phyloP scores from a whole-genome alignment of 2,797 vertebrate genomes.

The Australoheros facetus region DNA sequence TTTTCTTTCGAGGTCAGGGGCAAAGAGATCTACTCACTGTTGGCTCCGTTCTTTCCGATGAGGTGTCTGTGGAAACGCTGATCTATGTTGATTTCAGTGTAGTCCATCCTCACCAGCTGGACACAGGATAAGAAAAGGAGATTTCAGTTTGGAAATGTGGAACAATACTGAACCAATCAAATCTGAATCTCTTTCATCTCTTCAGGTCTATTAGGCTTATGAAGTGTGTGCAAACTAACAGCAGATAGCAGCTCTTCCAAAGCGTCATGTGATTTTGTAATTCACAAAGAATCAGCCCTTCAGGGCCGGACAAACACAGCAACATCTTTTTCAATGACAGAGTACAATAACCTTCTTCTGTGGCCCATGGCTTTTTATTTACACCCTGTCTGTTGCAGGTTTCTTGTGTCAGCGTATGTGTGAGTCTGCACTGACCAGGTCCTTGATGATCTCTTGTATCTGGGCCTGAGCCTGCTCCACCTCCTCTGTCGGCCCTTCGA shows the following conservation, averaged over 20 bases:
- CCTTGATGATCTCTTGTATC: conserved; percentile 85
- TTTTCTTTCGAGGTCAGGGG: background rate
- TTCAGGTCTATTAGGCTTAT: background rate
- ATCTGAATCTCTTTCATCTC: background rate
- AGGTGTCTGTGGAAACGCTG: conserved; percentile 86
- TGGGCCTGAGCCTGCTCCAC: conserved; percentile 84
- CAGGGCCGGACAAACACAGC: background rate
- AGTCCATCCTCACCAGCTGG: conserved; percentile 86
- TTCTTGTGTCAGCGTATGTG: background rate
- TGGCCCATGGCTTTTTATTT: no score
- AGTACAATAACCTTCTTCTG: background rate
- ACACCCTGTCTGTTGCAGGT: background rate
- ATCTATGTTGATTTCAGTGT: conserved; percentile 84
- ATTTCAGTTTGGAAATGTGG: background rate
- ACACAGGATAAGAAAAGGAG: background rate
- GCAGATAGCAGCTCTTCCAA: background rate
- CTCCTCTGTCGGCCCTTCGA: conserved; percentile 84
- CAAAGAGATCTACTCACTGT: conserved; percentile 78
- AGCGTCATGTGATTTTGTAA: background rate
- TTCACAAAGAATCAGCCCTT: no score
- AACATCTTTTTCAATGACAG: background rate
- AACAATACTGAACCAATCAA: background rate
- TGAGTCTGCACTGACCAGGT: conserved; percentile 76
- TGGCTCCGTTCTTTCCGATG: conserved; percentile 84
- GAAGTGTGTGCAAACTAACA: background rate